Evolutionary conservation across 2,888 invertebrate species (phyloP), one percentile per base, ranked within the genome.

Genomic region (Plagodis pulveraria): DNA sequence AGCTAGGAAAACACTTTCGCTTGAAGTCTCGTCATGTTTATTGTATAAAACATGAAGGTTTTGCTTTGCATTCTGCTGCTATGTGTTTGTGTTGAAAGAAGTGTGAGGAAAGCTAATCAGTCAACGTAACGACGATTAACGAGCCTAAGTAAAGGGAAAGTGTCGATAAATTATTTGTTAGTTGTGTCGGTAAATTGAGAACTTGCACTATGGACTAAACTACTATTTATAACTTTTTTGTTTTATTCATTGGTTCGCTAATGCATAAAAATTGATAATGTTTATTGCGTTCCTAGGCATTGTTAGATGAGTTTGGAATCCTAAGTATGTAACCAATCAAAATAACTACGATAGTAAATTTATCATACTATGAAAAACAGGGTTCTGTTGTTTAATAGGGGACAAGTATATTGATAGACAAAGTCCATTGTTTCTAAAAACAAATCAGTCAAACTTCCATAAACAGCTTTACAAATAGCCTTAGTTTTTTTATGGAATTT

Each of bases 61-160:
- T 53, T 50, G 53, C 54, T 62, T 66, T 61, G 55, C 50, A 66
- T 63, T 63, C 63, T 49, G 58, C 50, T 58, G 63, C 53, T 46
- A 55, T 50, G 56, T 40, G 5, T 5, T 40, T 46, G 57, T 49
- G 56, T 65, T 60, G 50, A 64, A 62, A 71, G 71, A 74, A 74
- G 73, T 66, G 60, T 69, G 70, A 74, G 68, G 81, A 80, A 81
- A 81, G 81, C 78, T 70, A 72, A 73, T 73, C 71, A 72, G 79
- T 73, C 76, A 73, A 73, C 65, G 70, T 68, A 36, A 65, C 58
- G 65, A 73, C 72, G 72, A 72, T 75, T 70, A 72, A 22, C 22
- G 22, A 22, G 22, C 62, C 56, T 61, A 50, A 63, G 58, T 8
- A 69, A 63, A 69, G 72, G 57, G 32, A 62, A 66, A 45, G 41